Evolutionary conservation across 1,140 invertebrate genomes (phyloP).

Genomic region (Eriosoma lanigerum): DNA sequence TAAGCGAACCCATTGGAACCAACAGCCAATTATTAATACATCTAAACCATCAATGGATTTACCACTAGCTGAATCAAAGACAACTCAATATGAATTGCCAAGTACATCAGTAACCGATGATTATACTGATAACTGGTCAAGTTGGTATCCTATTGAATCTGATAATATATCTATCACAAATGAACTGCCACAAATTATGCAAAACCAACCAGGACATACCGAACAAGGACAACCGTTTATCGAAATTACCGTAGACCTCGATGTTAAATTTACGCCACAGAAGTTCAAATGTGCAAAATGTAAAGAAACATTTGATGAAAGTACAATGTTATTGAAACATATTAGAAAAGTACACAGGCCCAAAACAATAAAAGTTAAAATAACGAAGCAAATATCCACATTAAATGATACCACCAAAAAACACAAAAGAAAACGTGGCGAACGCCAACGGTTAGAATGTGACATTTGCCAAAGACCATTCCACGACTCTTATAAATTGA

Average conservation of each 20-base stretch:
- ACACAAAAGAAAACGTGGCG: not conserved
- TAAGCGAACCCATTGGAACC: constrained; percentile 60
- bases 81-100: constrained; percentile 2
- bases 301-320: constrained; percentile 17
- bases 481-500: constrained; percentile 57
- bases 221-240: no score
- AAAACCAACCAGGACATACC: no score
- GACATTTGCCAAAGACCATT: constrained; percentile 33
- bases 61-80: not conserved
- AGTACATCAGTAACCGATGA: not conserved
- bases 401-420: no score
- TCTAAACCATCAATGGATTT: not conserved
- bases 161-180: not conserved
- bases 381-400: not conserved
- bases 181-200: not conserved
- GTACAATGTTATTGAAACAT: constrained; percentile 21
- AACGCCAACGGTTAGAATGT: constrained; percentile 27
- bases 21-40: not conserved
- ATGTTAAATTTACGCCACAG: not conserved
- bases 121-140: constrained; percentile 22
- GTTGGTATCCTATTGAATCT: constrained; percentile 6
- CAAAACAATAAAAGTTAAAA: not conserved
- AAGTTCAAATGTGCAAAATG: constrained; percentile 44
- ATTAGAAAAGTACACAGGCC: not conserved
- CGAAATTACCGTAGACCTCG: no score